phyloP scores from a whole-genome alignment of 2,797 vertebrate species.

The Ceryle rudis region DNA sequence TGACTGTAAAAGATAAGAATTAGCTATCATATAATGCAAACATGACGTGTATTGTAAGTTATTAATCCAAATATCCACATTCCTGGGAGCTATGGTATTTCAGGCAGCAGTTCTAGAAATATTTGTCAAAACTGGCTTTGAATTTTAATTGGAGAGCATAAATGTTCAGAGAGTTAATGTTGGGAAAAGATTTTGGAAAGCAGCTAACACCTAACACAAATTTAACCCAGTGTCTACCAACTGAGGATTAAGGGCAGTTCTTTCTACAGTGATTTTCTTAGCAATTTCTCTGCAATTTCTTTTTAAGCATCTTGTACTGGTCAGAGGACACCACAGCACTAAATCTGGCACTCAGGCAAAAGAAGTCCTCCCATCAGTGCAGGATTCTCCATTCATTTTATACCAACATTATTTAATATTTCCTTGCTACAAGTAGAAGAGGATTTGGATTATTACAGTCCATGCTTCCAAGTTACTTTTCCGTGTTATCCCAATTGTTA shows the following conservation, averaged over 20 bases:
- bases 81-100: background rate
- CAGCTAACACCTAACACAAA: background rate
- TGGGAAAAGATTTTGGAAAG: background rate
- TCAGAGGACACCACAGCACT: background rate
- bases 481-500: accelerated
- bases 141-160: background rate
- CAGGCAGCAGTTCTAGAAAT: background rate
- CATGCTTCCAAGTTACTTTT: background rate
- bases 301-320: background rate
- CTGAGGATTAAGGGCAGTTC: background rate
- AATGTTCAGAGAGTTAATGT: background rate
- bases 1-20: background rate
- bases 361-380: background rate
- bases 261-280: background rate
- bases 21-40: background rate
- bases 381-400: background rate
- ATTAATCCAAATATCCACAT: background rate
- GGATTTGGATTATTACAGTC: background rate
- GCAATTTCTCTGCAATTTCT: background rate
- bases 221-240: background rate
- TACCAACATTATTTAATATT: background rate
- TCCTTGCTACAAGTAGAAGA: background rate
- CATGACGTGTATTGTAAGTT: accelerated
- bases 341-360: background rate
- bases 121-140: background rate